Percentiles rank a stretch among this genome's conserved stretches.
Conservation (phyloP, 2,888 invertebrate genomes). For the Priocnemis perturbator region DNA sequence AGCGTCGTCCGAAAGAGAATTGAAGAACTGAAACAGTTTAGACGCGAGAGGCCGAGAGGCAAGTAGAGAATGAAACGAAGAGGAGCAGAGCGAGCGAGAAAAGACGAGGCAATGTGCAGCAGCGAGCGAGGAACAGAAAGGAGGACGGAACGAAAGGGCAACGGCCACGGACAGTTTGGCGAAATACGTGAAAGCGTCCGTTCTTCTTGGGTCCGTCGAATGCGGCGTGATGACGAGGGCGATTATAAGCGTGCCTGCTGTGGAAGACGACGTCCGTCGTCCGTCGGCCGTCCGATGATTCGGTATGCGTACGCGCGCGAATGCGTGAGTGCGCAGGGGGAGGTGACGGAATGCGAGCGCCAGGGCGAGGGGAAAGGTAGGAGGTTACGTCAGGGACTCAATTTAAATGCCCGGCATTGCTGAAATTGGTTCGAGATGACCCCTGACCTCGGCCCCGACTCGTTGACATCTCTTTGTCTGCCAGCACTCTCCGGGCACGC, state of each 20-base stretch:
- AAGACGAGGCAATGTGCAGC: no score
- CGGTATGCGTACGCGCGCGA: constrained; percentile 49
- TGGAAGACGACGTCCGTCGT: constrained; percentile 9
- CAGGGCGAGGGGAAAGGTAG: constrained; percentile 27
- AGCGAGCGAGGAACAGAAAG: no score
- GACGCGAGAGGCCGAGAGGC: no score
- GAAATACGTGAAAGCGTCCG: constrained; percentile 51
- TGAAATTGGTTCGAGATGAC: constrained; percentile 69
- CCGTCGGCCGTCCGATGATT: constrained; percentile 36
- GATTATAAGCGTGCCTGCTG: constrained; percentile 42
- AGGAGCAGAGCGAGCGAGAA: no score
- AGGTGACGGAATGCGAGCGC: constrained; percentile 44
- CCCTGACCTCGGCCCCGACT: constrained; percentile 52
- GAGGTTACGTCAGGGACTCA: constrained; percentile 61
- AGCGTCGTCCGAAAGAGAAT: no score
- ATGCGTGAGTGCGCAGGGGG: constrained; percentile 5
- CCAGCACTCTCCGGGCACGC: constrained; percentile 25
- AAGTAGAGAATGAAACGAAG: no score
- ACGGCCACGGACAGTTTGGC: constrained; percentile 50
- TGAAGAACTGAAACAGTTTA: no score
- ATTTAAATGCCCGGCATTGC: constrained; percentile 68
- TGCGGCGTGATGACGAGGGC: constrained; percentile 46
- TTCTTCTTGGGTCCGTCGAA: constrained; percentile 36
- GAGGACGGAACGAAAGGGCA: constrained; percentile 25
- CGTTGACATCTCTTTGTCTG: constrained; percentile 52